Conservation (phyloP, 2,888 invertebrate genomes). For the Actias luna region DNA sequence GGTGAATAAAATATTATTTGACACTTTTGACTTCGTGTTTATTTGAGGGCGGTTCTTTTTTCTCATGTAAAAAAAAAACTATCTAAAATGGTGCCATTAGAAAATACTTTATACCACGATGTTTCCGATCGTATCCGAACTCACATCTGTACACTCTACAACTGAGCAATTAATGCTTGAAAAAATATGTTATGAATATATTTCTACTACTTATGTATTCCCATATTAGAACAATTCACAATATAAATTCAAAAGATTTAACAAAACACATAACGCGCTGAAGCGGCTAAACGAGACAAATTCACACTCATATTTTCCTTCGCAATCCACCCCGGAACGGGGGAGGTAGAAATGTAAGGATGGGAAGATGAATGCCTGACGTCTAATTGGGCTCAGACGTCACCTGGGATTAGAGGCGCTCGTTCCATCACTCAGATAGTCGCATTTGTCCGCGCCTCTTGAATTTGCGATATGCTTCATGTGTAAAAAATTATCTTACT, state of each 20-base stretch:
- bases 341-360: constrained; percentile 49
- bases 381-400: constrained; percentile 69
- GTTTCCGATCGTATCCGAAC: no score
- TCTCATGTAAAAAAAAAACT: no score
- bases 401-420: constrained; percentile 63
- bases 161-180: no score
- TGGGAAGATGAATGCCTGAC: constrained; percentile 71
- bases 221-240: background rate
- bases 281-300: constrained; percentile 30
- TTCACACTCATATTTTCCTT: constrained; percentile 45
- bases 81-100: no score
- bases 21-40: no score
- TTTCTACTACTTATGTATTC: no score
- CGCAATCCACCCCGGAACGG: constrained; percentile 36
- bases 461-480: constrained; percentile 26
- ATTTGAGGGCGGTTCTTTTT: no score
- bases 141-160: no score
- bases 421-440: constrained; percentile 61
- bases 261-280: background rate
- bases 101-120: no score
- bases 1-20: no score
- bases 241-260: background rate
- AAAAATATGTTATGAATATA: no score
- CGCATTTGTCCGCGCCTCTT: constrained; percentile 68
- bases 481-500: background rate